Evolutionary conservation across 2,888 invertebrate species (phyloP), one percentile per base, ranked within the genome.

Genomic region (Dasypolia templi): DNA sequence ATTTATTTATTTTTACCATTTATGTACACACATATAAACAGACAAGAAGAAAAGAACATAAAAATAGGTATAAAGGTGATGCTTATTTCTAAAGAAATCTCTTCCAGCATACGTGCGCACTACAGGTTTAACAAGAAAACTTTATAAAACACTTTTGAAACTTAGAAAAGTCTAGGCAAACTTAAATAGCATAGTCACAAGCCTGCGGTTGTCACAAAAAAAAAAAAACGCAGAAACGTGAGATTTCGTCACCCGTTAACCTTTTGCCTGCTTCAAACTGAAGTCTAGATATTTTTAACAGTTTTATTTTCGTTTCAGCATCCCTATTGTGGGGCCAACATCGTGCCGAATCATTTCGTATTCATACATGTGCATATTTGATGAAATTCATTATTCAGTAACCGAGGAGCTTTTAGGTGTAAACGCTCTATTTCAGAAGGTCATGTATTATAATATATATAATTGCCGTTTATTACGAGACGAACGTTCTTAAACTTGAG

Each of bases 351-450:
- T 55, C 29, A 55, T 81, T 67, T 51, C 5, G 53, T 79, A 83
- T 79, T 81, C 73, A 83, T 63, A 63, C 59, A 69, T 83, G 69
- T 81, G 69, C 69, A 83, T 81, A 73, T 67, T 70, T 73, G 63
- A 81, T 79, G 82, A 67, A 51, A 19, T 66, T 82, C 35, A 76
- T 82, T 72, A 61, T 79, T 42, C 73, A 19, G 56, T 51, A 35
- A 35, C 56, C 32, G 26, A 49, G 42, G 32, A 39, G 42, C 19
- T 32, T 72, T 68, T 46, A n/a, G 66, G n/a, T 58, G 62, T 19
- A 59, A 73, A 44, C 49, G 35, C 32, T 79, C 26, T 14, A 44
- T 82, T 55, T 53, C 26, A 46, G 19, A 39, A 62, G 55, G 42
- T 58, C 42, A 17, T 78, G 26, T 42, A n/a, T n/a, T n/a, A n/a